Conservation (phyloP, 2,888 invertebrate species). For the Holacanthella duospinosa region DNA sequence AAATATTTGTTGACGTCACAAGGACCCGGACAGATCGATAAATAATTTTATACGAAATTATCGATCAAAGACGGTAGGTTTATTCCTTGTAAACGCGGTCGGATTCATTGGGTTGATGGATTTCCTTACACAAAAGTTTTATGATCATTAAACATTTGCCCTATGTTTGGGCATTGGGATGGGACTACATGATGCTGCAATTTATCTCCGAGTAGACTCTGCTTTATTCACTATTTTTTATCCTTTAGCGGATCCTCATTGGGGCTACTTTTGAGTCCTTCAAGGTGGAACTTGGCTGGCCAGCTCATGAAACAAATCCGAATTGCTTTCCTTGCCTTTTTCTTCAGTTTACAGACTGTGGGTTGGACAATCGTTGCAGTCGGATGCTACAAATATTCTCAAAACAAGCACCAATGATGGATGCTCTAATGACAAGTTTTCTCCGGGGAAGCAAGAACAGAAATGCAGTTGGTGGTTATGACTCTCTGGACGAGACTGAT, state of each 20-base stretch:
- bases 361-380: conserved; percentile 59
- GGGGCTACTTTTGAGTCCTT: conserved; percentile 79
- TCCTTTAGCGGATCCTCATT: conserved; percentile 61
- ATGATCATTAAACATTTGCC: too few species aligned
- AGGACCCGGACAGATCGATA: too few species aligned
- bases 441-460: conserved; percentile 30
- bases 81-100: too few species aligned
- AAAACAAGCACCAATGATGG: conserved; percentile 44
- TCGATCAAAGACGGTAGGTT: too few species aligned
- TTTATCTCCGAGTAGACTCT: too few species aligned
- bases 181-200: too few species aligned
- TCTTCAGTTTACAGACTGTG: conserved; percentile 65
- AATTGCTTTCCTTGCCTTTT: conserved; percentile 86
- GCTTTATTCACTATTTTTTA: background rate
- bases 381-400: conserved; percentile 62
- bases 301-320: conserved; percentile 64
- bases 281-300: conserved; percentile 85
- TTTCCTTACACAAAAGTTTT: too few species aligned
- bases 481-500: conserved; percentile 23
- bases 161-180: too few species aligned
- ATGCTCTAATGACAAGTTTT: conserved; percentile 34
- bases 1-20: too few species aligned
- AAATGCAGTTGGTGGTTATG: conserved; percentile 21
- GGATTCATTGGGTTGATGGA: too few species aligned
- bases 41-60: too few species aligned